Evolutionary conservation across 2,113 vertebrate species (phyloP).

Genomic region (Boleophthalmus pectinirostris): DNA sequence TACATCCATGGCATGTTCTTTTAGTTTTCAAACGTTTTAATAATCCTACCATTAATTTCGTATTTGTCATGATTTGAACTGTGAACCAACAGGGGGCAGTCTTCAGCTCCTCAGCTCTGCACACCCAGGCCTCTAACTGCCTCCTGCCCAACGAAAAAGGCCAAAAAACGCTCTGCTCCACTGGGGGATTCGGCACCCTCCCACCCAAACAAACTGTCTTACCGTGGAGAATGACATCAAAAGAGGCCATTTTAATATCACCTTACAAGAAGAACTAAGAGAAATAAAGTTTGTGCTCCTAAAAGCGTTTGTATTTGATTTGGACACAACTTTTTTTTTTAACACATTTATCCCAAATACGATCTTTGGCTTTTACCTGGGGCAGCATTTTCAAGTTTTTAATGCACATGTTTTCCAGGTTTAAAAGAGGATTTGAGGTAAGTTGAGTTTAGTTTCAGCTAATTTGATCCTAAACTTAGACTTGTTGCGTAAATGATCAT

Average conservation of each 20-base stretch:
- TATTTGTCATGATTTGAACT: constrained; percentile 31
- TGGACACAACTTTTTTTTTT: background rate
- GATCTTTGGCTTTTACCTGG: background rate
- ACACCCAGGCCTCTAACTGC: constrained; percentile 11
- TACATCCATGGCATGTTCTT: background rate
- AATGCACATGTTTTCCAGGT: background rate
- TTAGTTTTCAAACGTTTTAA: background rate
- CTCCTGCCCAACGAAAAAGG: constrained; percentile 1
- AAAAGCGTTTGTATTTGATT: constrained; percentile 5
- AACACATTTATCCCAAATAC: background rate
- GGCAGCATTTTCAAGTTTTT: background rate
- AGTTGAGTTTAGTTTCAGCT: background rate
- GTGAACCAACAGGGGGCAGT: constrained; percentile 71
- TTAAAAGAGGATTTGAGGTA: background rate
- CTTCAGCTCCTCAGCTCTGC: constrained; percentile 45
- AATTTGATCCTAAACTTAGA: background rate
- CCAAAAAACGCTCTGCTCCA: constrained; percentile 6
- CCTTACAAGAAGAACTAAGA: background rate
- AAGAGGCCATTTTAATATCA: constrained; percentile 7
- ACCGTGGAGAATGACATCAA: background rate
- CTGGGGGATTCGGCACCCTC: background rate
- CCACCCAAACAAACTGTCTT: background rate
- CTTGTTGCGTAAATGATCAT: background rate
- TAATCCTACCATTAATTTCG: background rate
- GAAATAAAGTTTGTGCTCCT: background rate